Evolutionary conservation across 2,113 vertebrate species (phyloP), one percentile per base, ranked within the genome.

Genomic region (Lophius piscatorius): DNA sequence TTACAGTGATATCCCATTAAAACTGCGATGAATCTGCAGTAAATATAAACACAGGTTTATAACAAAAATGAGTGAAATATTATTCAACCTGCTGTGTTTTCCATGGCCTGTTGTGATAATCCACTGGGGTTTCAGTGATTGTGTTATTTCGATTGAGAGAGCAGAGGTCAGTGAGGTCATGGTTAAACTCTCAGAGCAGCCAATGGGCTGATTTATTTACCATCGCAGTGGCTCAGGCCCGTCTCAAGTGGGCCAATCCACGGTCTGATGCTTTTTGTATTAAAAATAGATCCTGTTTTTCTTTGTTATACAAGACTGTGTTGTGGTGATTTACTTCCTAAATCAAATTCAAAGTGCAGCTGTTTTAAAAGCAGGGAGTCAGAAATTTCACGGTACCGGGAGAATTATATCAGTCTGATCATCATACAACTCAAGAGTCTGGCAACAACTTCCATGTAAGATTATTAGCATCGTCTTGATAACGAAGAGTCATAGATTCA

Each of bases 111-210:
- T 20, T 48, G 54, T 23, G 63, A 72, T 36, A 59, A 58, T 63
- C 41, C 63, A 18, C 21, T 0, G 26, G 45, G 56, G 29, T 47
- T 54, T 73, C 34, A 54, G 24, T 22, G 36, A 64, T 39, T 60
- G 60, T 65, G 51, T 76, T 52, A 63, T 65, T 41, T 71, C 39
- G 23, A 64, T 63, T 45, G 67, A 74, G 61, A 70, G 16, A 65
- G 20, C 24, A 51, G 9, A 58, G 65, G 48, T 45, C 56, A 54
- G 31, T 57, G 55, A 72, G 55, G 36, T 66, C 73, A 74, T 75
- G 36, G 36, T 72, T 54, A 58, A 65, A 51, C 28, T 20, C 34
- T 0, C 12, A 33, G 58, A 46, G 16, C 13, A 23, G 65, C 49
- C 58, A 52, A 56, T 47, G 34, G 55, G 21, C 18, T 41, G 61